Evolutionary conservation across 2,888 invertebrate species (phyloP).

Genomic region (Liposcelis brunnea): DNA sequence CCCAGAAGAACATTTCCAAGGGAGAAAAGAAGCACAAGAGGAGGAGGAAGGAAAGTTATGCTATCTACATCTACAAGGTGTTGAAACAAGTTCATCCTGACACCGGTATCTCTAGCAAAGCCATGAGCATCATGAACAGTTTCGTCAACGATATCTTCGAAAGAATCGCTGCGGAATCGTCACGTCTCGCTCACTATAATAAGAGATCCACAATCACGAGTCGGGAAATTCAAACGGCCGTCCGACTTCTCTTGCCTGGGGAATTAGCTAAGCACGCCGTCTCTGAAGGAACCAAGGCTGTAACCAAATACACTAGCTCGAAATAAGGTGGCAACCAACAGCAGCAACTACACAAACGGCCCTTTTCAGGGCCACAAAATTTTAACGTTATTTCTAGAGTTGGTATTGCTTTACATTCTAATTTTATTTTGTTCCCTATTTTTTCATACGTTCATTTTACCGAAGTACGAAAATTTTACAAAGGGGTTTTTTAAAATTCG

Average conservation of each 20-base stretch:
- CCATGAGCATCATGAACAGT: slow-evolving; percentile 57
- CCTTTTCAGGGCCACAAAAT: slow-evolving; percentile 10
- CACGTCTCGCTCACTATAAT: slow-evolving; percentile 41
- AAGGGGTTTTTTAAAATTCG: too few relatives aligned
- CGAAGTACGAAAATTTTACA: too few relatives aligned
- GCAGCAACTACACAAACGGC: slow-evolving; percentile 6
- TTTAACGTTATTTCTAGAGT: slow-evolving; percentile 1
- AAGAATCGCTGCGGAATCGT: slow-evolving; percentile 47
- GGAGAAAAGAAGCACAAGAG: slow-evolving; percentile 36
- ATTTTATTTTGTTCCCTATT: too few relatives aligned
- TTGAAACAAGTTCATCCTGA: slow-evolving; percentile 42
- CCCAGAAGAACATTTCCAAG: slow-evolving; percentile 37
- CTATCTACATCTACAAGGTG: slow-evolving; percentile 40
- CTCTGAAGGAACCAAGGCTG: slow-evolving; percentile 40
- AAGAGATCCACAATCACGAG: slow-evolving; percentile 42
- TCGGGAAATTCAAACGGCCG: slow-evolving; percentile 50
- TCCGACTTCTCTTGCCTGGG: slow-evolving; percentile 41
- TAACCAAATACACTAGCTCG: slow-evolving; percentile 26
- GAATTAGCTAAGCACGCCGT: slow-evolving; percentile 48
- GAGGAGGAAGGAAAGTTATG: slow-evolving; percentile 39
- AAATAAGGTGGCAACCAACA: too few relatives aligned
- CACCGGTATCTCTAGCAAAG: slow-evolving; percentile 47
- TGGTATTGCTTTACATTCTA: too few relatives aligned
- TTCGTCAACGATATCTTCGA: slow-evolving; percentile 39
- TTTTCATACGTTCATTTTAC: too few relatives aligned